These are phyloP conservation scores for Petrosia ficiformis DNA, from an alignment of 37 sponge, comb jelly and placozoan genomes.

Conservation along the genomic window DNA sequence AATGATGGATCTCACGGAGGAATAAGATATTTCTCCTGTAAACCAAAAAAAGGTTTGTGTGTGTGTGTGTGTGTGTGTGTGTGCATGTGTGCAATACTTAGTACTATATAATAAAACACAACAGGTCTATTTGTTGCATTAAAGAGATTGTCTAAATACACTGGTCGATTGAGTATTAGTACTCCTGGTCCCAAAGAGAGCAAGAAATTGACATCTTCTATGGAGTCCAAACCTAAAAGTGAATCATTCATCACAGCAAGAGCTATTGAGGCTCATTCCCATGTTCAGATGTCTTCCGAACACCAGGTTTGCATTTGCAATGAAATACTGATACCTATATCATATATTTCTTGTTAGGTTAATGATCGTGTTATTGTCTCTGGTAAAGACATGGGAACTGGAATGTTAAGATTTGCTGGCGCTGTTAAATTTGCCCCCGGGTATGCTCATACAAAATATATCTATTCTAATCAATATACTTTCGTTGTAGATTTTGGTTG, in stretches of 20 bases:
- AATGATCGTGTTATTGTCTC: slow-evolving; percentile 76
- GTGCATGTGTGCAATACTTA: neutral
- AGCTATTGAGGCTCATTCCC: slow-evolving; percentile 52
- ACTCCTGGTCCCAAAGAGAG: neutral
- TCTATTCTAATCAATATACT: neutral
- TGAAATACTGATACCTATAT: neutral
- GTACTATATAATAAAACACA: neutral
- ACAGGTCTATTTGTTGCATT: slow-evolving; percentile 60
- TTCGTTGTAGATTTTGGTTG: slow-evolving; percentile 55
- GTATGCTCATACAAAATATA: slow-evolving; percentile 29
- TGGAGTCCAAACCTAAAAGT: neutral
- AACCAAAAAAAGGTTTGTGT: slow-evolving; percentile 69
- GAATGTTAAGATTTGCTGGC: slow-evolving; percentile 74
- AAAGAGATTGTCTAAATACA: slow-evolving; percentile 36
- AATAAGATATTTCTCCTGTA: slow-evolving; percentile 91
- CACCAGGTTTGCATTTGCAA: slow-evolving; percentile 21
- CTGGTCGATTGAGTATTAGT: neutral
- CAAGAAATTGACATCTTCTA: slow-evolving; percentile 16
- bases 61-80: neutral
- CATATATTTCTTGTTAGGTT: slow-evolving; percentile 33
- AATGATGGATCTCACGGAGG: slow-evolving; percentile 89
- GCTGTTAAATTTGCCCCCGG: slow-evolving; percentile 82
- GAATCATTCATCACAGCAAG: slow-evolving; percentile 15
- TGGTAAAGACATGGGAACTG: slow-evolving; percentile 54
- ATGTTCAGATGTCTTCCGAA: slow-evolving; percentile 44